Conservation (phyloP, 2,113 vertebrate genomes). For the Clarias macrocephalus region DNA sequence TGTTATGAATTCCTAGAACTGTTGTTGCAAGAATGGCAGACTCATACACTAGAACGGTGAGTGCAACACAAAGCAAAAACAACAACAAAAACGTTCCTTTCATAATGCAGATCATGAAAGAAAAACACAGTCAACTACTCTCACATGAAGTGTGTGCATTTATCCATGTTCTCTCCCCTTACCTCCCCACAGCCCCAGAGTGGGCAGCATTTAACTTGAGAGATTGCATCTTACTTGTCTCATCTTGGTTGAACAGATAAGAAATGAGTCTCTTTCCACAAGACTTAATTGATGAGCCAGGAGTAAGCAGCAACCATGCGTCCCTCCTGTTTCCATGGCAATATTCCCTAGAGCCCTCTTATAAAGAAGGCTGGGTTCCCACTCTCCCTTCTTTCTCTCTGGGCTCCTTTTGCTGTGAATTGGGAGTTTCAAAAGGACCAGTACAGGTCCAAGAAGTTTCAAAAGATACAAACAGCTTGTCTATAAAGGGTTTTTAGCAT, state of each 20-base stretch:
- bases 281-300: slow-evolving; percentile 63
- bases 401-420: slow-evolving; percentile 44
- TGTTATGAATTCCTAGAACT: slow-evolving; percentile 96
- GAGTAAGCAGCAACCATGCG: slow-evolving; percentile 41
- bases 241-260: slow-evolving; percentile 47
- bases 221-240: slow-evolving; percentile 34
- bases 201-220: slow-evolving; percentile 59
- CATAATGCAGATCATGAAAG: neutral
- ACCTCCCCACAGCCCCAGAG: neutral
- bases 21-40: slow-evolving; percentile 95
- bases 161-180: neutral
- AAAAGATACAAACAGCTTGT: slow-evolving; percentile 24
- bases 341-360: slow-evolving; percentile 56
- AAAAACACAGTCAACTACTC: neutral
- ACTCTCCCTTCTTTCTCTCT: slow-evolving; percentile 55
- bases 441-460: slow-evolving; percentile 30
- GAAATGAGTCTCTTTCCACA: slow-evolving; percentile 61
- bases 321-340: slow-evolving; percentile 59
- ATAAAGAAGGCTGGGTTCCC: slow-evolving; percentile 57
- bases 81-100: neutral
- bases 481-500: slow-evolving; percentile 11
- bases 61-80: slow-evolving; percentile 29
- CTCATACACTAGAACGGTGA: slow-evolving; percentile 92
- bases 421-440: slow-evolving; percentile 40
- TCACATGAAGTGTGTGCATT: neutral